phyloP scores from a whole-genome alignment of 1,140 invertebrate species.

The Pseudomyrmex concolor region DNA sequence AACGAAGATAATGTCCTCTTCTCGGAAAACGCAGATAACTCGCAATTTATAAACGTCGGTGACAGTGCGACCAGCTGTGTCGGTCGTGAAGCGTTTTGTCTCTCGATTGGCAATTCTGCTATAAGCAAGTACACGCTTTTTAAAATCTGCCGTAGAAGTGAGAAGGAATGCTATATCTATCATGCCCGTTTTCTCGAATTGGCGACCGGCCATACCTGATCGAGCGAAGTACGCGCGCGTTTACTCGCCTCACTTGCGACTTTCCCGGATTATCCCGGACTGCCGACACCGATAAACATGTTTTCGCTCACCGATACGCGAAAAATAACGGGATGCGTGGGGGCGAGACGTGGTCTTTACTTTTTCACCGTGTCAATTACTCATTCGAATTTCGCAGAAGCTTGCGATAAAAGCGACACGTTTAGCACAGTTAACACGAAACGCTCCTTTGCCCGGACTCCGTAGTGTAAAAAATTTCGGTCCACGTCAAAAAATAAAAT shows the following conservation, averaged over 20 bases:
- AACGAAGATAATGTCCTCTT: conserved; percentile 15
- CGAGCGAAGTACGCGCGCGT: conserved; percentile 10
- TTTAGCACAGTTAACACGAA: background rate
- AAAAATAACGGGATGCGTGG: conserved; percentile 38
- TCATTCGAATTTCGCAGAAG: conserved; percentile 21
- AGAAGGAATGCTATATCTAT: conserved; percentile 29
- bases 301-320: conserved; percentile 34
- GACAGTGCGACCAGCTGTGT: background rate
- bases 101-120: background rate
- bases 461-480: background rate
- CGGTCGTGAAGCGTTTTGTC: background rate
- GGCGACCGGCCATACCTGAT: conserved; percentile 40
- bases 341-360: conserved; percentile 3
- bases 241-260: conserved; percentile 22
- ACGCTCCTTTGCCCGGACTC: background rate
- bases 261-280: conserved; percentile 14
- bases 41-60: background rate
- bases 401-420: conserved; percentile 12
- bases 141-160: conserved; percentile 23
- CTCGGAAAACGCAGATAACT: conserved; percentile 12
- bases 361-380: conserved; percentile 8
- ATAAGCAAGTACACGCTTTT: background rate
- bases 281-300: conserved; percentile 41
- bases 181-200: conserved; percentile 46
- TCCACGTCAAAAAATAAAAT: background rate